A percentile compares a stretch with the other conserved stretches of the same genome.
Evolutionary conservation across 1,140 invertebrate species (phyloP).

Genomic region (Leptestheria dahalacensis): DNA sequence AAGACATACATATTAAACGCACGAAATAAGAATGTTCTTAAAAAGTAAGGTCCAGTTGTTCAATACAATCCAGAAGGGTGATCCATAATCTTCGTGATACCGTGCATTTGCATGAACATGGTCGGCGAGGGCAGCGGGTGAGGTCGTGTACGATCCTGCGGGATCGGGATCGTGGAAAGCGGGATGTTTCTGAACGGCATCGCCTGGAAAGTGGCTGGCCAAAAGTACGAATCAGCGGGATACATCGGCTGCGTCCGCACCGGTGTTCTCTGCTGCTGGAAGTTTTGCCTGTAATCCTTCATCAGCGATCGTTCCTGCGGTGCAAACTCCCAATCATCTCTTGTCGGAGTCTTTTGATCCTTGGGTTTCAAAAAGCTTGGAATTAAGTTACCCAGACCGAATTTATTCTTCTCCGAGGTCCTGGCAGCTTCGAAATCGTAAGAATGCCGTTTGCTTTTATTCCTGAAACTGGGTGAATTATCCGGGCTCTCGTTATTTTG

Average conservation of each 20-base stretch:
- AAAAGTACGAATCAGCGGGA: slow-evolving; percentile 2
- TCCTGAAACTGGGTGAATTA: background rate
- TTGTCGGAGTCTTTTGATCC: background rate
- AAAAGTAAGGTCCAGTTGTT: no score
- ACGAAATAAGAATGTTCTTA: no score
- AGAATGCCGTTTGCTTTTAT: background rate
- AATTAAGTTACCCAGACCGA: background rate
- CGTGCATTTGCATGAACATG: background rate
- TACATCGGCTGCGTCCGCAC: background rate
- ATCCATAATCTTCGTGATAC: slow-evolving; percentile 10
- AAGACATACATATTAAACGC: no score
- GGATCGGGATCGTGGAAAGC: background rate
- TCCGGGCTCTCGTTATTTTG: background rate
- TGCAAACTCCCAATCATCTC: slow-evolving; percentile 1
- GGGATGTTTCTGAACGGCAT: slow-evolving; percentile 12
- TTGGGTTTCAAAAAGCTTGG: slow-evolving; percentile 1
- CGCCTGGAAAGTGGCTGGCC: slow-evolving; percentile 7
- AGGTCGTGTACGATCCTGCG: slow-evolving; percentile 1
- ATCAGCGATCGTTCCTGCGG: slow-evolving; percentile 1
- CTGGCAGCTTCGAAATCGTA: slow-evolving; percentile 5
- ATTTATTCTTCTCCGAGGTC: background rate
- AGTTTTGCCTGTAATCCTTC: slow-evolving; percentile 14
- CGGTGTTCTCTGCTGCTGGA: background rate
- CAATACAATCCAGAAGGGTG: slow-evolving; percentile 15
- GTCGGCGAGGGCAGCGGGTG: background rate